Evolutionary conservation across 2,113 vertebrate species (phyloP).

Genomic region (Marmota flaviventris): DNA sequence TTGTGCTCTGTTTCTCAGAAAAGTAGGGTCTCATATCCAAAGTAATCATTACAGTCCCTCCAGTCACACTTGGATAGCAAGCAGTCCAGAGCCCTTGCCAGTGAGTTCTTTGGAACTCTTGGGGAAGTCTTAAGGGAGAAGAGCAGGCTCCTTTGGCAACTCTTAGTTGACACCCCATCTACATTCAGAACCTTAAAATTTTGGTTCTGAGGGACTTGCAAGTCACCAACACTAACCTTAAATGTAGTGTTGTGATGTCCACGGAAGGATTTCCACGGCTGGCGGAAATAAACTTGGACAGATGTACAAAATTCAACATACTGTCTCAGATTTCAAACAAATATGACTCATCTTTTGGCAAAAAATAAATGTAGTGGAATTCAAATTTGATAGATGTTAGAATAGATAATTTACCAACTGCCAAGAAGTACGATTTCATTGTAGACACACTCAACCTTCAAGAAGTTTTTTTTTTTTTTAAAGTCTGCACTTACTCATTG

Average conservation of each 20-base stretch:
- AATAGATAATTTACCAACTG: conserved; percentile 87
- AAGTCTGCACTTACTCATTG: conserved; percentile 88
- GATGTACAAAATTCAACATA: conserved; percentile 79
- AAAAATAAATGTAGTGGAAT: conserved; percentile 93
- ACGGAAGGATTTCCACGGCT: conserved; percentile 72
- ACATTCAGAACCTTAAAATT: background rate
- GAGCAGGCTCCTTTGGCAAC: background rate
- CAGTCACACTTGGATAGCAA: background rate
- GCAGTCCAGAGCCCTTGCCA: background rate
- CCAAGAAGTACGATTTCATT: conserved; percentile 83
- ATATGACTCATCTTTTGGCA: conserved; percentile 84
- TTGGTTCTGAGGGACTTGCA: background rate
- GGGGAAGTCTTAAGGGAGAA: conserved; percentile 8
- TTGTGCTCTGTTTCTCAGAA: conserved; percentile 64
- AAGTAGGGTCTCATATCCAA: conserved; percentile 46
- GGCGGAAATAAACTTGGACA: conserved; percentile 80
- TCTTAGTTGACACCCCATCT: background rate
- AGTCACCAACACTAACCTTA: conserved; percentile 52
- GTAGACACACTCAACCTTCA: conserved; percentile 84
- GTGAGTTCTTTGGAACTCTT: fast-evolving
- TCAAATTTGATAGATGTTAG: conserved; percentile 86
- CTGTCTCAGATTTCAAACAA: conserved; percentile 85
- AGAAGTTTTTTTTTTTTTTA: conserved; percentile 60
- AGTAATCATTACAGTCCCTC: conserved; percentile 27
- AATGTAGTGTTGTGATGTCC: conserved; percentile 77